Percentiles rank a stretch among this genome's conserved stretches.
Conservation (phyloP, 2,113 vertebrate genomes). For the Gallinago jamesoni region DNA sequence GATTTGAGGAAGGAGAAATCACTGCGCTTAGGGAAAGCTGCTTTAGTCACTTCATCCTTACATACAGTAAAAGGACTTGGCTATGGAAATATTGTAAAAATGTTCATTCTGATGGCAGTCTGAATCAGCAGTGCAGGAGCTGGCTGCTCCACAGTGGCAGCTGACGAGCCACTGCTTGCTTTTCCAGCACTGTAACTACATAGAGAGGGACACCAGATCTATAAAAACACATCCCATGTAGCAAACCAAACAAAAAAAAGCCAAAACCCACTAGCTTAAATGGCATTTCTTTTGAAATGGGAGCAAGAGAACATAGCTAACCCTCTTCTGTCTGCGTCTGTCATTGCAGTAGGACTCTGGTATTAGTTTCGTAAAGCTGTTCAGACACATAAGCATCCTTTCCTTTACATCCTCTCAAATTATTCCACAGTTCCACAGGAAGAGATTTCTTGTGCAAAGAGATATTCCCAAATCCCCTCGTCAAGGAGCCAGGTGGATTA, state of each 20-base stretch:
- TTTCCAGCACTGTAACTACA: background rate
- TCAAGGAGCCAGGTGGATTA: background rate
- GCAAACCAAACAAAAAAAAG: background rate
- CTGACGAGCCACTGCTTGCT: background rate
- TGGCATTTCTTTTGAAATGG: background rate
- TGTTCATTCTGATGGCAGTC: background rate
- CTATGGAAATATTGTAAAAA: background rate
- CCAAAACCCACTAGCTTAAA: background rate
- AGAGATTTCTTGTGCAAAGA: background rate
- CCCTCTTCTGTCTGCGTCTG: background rate
- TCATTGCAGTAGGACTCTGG: background rate
- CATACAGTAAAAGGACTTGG: background rate
- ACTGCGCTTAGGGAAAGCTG: background rate
- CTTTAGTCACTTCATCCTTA: background rate
- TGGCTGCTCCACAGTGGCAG: background rate
- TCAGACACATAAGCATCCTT: background rate
- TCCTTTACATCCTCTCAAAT: background rate
- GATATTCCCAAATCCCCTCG: background rate
- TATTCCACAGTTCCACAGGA: background rate
- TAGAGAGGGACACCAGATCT: background rate
- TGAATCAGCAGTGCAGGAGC: background rate
- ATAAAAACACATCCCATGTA: background rate
- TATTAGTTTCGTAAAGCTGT: background rate
- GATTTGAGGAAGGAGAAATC: background rate
- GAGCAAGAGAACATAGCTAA: background rate